phyloP scores from a whole-genome alignment of 1,140 invertebrate genomes.

The Cydia pomonella region DNA sequence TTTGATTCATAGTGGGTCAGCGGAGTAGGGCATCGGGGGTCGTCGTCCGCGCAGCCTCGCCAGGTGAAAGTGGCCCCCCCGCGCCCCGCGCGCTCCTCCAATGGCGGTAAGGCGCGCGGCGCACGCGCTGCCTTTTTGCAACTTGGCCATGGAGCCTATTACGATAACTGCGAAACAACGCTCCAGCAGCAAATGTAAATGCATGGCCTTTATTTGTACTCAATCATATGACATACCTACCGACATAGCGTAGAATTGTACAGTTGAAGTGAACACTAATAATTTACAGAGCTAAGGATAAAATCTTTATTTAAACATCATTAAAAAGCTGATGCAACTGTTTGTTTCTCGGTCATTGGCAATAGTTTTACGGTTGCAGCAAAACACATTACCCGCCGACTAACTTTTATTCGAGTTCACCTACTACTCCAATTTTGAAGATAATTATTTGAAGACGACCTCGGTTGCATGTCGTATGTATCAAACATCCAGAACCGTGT shows the following conservation, averaged over 20 bases:
- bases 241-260: conserved; percentile 28
- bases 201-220: conserved; percentile 62
- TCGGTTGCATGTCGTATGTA: conserved; percentile 14
- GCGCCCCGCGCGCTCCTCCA: conserved; percentile 57
- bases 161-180: conserved; percentile 72
- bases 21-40: conserved; percentile 76
- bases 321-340: conserved; percentile 6
- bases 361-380: conserved; percentile 7
- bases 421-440: conserved; percentile 21
- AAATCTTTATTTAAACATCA: conserved; percentile 3
- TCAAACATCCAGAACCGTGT: background rate
- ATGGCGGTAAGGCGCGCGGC: conserved; percentile 64
- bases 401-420: conserved; percentile 10
- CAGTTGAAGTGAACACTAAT: background rate
- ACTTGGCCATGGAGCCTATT: conserved; percentile 76
- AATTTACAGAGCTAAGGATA: background rate
- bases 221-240: conserved; percentile 53
- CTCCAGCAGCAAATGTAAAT: conserved; percentile 68
- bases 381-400: conserved; percentile 6
- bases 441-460: conserved; percentile 27
- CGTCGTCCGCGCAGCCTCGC: conserved; percentile 78
- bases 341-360: conserved; percentile 22
- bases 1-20: conserved; percentile 73
- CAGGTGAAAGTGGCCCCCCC: conserved; percentile 75
- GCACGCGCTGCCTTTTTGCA: conserved; percentile 77